phyloP scores from a whole-genome alignment of 2,888 invertebrate species.

The Lepidochrysops patricia region DNA sequence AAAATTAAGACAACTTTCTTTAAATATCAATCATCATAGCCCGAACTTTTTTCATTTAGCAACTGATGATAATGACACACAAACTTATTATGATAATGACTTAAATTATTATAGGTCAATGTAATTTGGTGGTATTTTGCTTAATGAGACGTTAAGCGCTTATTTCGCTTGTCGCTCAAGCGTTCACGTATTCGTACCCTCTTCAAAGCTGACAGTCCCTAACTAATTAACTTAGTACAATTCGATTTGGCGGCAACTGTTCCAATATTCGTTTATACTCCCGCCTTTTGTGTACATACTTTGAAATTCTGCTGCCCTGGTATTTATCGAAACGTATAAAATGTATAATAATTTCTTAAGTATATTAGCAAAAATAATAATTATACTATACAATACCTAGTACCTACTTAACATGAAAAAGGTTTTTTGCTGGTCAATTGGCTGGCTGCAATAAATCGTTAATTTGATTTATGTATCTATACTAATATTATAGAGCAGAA shows the following conservation, averaged over 20 bases:
- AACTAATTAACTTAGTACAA: slow-evolving; percentile 57
- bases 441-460: no score
- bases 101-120: neutral
- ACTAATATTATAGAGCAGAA: no score
- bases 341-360: neutral
- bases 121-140: neutral
- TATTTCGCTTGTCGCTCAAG: neutral
- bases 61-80: neutral
- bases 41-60: no score
- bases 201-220: slow-evolving; percentile 44
- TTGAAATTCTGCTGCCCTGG: neutral
- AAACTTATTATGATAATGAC: no score
- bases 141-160: neutral
- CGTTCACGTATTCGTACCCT: slow-evolving; percentile 35
- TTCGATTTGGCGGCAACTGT: slow-evolving; percentile 54
- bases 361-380: no score
- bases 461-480: no score
- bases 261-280: slow-evolving; percentile 42
- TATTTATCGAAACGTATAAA: neutral
- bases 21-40: no score
- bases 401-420: no score
- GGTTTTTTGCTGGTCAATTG: no score
- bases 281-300: slow-evolving; percentile 23
- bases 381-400: no score
- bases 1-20: neutral